These are phyloP conservation scores for Ornithoptera alexandrae DNA, from an alignment of 2,888 invertebrate species.

Conservation along the genomic window DNA sequence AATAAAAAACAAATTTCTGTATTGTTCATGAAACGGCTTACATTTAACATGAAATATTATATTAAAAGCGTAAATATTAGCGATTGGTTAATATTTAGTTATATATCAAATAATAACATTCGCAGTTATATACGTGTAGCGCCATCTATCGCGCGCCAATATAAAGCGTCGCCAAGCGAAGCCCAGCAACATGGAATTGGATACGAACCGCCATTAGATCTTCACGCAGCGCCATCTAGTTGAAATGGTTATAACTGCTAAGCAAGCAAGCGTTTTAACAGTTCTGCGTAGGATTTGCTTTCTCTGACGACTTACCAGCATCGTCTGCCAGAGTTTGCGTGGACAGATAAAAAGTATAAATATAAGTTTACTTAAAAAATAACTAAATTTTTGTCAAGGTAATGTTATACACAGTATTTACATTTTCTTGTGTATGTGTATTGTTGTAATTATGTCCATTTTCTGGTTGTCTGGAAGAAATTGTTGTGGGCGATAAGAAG, in stretches of 20 bases:
- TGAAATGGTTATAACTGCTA: conserved; percentile 45
- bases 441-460: too few relatives aligned
- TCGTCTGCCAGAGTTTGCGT: conserved; percentile 72
- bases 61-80: conserved; percentile 5
- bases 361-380: conserved; percentile 29
- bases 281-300: conserved; percentile 39
- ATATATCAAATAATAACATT: neutral
- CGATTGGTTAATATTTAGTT: neutral
- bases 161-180: conserved; percentile 41
- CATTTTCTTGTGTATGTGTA: too few relatives aligned
- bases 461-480: too few relatives aligned
- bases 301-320: conserved; percentile 72
- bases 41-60: neutral
- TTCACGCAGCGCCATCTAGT: conserved; percentile 60
- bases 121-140: conserved; percentile 31
- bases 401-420: too few relatives aligned
- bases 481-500: too few relatives aligned
- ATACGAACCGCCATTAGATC: conserved; percentile 39
- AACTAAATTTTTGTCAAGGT: too few relatives aligned
- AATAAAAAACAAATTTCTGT: neutral
- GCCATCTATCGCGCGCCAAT: conserved; percentile 45
- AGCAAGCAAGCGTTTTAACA: conserved; percentile 51
- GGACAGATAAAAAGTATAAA: conserved; percentile 69
- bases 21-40: neutral
- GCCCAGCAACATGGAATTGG: conserved; percentile 33